phyloP scores from a whole-genome alignment of 2,113 vertebrate genomes.

The Odontesthes bonariensis region DNA sequence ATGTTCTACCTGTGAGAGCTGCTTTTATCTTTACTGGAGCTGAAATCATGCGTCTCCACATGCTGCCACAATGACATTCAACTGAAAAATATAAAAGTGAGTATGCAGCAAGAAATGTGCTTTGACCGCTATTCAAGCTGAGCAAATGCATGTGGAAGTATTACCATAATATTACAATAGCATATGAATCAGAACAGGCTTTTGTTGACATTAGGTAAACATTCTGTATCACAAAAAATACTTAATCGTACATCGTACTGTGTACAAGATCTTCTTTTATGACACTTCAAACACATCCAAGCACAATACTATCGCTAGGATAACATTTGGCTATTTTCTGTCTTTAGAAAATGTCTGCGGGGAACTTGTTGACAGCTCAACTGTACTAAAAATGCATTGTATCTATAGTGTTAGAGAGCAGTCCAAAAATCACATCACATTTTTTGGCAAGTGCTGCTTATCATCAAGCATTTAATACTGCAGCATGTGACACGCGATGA shows the following conservation, averaged over 20 bases:
- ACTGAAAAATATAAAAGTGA: background rate
- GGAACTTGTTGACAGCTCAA: too few species aligned
- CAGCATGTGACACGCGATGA: background rate
- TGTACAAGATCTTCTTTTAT: too few species aligned
- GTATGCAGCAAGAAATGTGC: background rate
- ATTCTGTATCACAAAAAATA: background rate
- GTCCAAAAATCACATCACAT: background rate
- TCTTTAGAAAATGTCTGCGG: too few species aligned
- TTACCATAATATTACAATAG: background rate
- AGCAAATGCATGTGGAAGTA: conserved; percentile 3
- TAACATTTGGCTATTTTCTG: too few species aligned
- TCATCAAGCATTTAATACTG: background rate
- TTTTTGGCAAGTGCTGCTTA: conserved; percentile 4
- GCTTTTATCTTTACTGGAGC: conserved; percentile 25
- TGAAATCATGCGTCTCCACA: conserved; percentile 15
- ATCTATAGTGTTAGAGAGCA: background rate
- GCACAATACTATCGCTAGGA: too few species aligned
- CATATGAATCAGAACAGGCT: background rate
- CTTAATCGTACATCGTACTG: too few species aligned
- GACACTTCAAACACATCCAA: too few species aligned
- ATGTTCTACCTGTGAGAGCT: conserved; percentile 31
- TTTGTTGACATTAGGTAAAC: background rate
- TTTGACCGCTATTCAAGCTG: too few species aligned
- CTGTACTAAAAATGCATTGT: too few species aligned
- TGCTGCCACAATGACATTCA: background rate